Evolutionary conservation across 2,888 invertebrate genomes (phyloP), one percentile per base, ranked within the genome.

Genomic region (Caradrina clavipalpis): DNA sequence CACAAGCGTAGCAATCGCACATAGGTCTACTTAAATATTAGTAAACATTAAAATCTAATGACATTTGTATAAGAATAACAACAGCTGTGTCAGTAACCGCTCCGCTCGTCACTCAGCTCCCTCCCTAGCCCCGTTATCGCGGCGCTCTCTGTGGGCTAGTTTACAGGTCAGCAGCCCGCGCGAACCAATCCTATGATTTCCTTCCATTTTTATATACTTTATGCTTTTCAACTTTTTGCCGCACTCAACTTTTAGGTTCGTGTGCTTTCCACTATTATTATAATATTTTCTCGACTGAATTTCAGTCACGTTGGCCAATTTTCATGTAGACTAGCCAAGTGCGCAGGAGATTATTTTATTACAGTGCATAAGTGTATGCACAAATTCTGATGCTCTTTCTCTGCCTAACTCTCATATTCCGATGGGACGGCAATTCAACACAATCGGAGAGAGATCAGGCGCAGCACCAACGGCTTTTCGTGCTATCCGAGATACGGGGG

Each of bases 111-210:
- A 64, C 54, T 6, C 10, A 55, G 58, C 1, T 0, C 42, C n/a
- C 13, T 15, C 15, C 47, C 26, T 2, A 10, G 39, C 10, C 39
- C 39, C 50, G 31, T 51, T 50, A 57, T 49, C 53, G 35, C 13
- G 5, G 42, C 60, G 58, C 74, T 45, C 62, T 56, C 56, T 26
- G 69, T 45, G 57, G 64, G 45, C 31, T 39, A 66, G 50, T 65
- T 57, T 47, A 61, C 60, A 47, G 66, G 35, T 39, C 72, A 61
- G 72, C 47, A 60, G 66, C 50, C 10, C 49, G 56, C 62, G 57
- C 19, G 59, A 72, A 55, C 64, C 76, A 65, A 63, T 76, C 66
- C 59, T 62, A 35, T 63, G 59, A 68, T 68, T 73, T 53, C 39
- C 26, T 60, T 50, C 15, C 35, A 47, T 57, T 60, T 60, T 31